Evolutionary conservation across 2,113 vertebrate species (phyloP).

Genomic region (Elephas maximus): DNA sequence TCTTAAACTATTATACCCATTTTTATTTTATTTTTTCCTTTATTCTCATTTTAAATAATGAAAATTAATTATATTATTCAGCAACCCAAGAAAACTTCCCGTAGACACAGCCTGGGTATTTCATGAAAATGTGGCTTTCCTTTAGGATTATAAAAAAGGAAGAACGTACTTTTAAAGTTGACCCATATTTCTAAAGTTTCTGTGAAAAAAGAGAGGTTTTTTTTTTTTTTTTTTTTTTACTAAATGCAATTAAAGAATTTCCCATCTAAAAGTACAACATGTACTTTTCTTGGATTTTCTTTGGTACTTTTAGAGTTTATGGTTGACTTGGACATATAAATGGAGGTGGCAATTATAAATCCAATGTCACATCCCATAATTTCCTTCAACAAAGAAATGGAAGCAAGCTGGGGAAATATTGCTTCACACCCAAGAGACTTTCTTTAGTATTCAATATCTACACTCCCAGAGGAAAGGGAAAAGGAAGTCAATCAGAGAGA

Average conservation of each 20-base stretch:
- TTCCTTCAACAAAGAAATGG: slow-evolving; percentile 35
- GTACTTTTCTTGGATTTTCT: background rate
- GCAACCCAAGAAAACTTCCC: slow-evolving; percentile 25
- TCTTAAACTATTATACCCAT: background rate
- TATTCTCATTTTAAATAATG: slow-evolving; percentile 61
- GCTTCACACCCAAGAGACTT: background rate
- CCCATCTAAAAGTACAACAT: background rate
- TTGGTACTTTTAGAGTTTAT: background rate
- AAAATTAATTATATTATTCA: slow-evolving; percentile 1
- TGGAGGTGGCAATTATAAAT: slow-evolving; percentile 37
- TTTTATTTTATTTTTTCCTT: background rate
- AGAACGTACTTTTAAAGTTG: slow-evolving; percentile 40
- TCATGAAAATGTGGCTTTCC: slow-evolving; percentile 12
- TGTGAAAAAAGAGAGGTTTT: background rate
- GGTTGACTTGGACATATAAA: background rate
- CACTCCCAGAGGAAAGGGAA: background rate
- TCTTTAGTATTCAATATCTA: background rate
- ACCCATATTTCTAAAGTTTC: slow-evolving; percentile 36
- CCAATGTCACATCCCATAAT: slow-evolving; percentile 32
- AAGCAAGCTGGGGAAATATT: slow-evolving; percentile 49
- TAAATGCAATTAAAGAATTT: background rate
- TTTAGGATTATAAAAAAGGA: background rate
- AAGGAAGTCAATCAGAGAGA: slow-evolving; percentile 33
- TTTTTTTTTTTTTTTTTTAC: background rate
- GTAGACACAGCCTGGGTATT: slow-evolving; percentile 41